A percentile compares a stretch with the other conserved stretches of the same genome.
Conservation (phyloP, 2,113 vertebrate species). For the Platichthys stellatus region DNA sequence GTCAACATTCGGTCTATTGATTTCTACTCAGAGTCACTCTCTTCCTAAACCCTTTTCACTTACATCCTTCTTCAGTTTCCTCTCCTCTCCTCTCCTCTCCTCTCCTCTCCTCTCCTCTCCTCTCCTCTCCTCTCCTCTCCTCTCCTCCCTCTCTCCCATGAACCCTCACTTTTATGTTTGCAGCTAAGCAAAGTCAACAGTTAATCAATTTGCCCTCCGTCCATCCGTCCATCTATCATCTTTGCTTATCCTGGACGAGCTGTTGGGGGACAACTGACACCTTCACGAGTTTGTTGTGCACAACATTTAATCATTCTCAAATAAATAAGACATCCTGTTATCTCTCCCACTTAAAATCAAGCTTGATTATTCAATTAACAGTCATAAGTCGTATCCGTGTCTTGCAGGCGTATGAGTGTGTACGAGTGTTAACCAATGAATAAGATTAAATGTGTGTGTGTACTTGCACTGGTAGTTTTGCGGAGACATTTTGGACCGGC, state of each 20-base stretch:
- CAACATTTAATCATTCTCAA: conserved; percentile 29
- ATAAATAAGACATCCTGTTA: conserved; percentile 25
- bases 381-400: conserved; percentile 2
- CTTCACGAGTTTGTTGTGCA: not conserved
- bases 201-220: not conserved
- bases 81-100: not conserved
- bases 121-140: not conserved
- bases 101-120: not conserved
- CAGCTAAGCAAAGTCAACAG: conserved; percentile 3
- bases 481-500: no score
- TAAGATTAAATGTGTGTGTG: not conserved
- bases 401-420: not conserved
- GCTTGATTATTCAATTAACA: conserved; percentile 35
- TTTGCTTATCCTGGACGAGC: no score
- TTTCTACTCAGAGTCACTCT: conserved; percentile 43
- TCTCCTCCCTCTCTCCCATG: not conserved
- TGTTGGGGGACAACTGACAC: no score
- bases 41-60: conserved; percentile 45
- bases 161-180: not conserved
- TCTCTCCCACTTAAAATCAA: conserved; percentile 16
- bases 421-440: not conserved
- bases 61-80: conserved; percentile 30
- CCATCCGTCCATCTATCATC: no score
- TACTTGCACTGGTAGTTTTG: not conserved
- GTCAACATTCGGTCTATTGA: conserved; percentile 67